A percentile compares a stretch with the other conserved stretches of the same genome.
phyloP scores from a whole-genome alignment of 2,113 vertebrate species.

The Peromyscus leucopus region DNA sequence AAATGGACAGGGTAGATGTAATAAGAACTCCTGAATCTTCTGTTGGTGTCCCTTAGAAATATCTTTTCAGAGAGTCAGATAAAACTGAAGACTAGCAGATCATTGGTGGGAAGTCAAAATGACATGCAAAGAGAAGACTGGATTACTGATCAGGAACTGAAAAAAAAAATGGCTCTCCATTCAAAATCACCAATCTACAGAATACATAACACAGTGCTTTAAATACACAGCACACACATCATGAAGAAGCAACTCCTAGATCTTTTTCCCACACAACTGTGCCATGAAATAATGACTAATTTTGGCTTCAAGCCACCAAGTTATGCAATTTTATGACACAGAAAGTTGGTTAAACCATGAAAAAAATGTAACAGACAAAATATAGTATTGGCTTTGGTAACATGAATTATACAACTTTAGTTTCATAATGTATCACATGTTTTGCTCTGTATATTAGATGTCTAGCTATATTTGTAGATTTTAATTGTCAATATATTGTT shows the following conservation, averaged over 20 bases:
- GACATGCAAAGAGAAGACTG: no score
- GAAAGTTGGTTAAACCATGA: no score
- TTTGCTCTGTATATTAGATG: not conserved
- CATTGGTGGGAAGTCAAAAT: not conserved
- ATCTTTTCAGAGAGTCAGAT: not conserved
- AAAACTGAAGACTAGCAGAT: not conserved
- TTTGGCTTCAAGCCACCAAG: not conserved
- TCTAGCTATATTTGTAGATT: not conserved
- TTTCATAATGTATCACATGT: not conserved
- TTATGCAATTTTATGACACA: not conserved
- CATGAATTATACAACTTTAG: not conserved
- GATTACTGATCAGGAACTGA: no score
- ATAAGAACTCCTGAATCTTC: not conserved
- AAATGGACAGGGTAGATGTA: not conserved
- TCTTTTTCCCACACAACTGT: no score
- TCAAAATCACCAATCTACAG: not conserved
- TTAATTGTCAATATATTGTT: not conserved
- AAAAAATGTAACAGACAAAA: not conserved
- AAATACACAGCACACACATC: not conserved
- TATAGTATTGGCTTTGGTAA: not conserved
- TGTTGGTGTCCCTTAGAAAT: not conserved
- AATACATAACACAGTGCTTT: not conserved
- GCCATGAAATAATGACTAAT: not conserved
- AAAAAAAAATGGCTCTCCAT: not conserved
- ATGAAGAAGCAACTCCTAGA: no score